These are phyloP conservation scores for Blera fallax DNA, from an alignment of 2,888 invertebrate genomes.

Conservation along the genomic window DNA sequence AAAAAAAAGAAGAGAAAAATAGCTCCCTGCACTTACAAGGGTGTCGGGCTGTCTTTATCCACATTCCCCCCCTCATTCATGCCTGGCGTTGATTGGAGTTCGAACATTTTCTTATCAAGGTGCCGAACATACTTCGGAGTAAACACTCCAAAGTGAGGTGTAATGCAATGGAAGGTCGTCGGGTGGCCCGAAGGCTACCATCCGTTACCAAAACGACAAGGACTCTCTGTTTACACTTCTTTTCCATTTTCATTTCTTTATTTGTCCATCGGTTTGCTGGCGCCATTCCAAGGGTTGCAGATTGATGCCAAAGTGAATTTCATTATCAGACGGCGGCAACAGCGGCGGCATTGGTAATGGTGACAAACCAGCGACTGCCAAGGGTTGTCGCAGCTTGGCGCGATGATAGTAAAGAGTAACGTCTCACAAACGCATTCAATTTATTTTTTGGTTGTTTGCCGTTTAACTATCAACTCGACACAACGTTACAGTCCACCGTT, in stretches of 20 bases:
- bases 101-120: conserved; percentile 34
- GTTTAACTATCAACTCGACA: conserved; percentile 67
- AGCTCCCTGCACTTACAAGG: neutral
- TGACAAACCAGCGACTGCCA: conserved; percentile 37
- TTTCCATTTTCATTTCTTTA: conserved; percentile 58
- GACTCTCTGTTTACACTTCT: conserved; percentile 43
- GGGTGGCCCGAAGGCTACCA: conserved; percentile 29
- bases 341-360: neutral
- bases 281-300: conserved; percentile 67
- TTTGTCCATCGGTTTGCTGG: conserved; percentile 63
- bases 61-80: neutral
- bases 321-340: conserved; percentile 67
- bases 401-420: conserved; percentile 55
- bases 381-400: conserved; percentile 48
- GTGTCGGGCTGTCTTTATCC: neutral
- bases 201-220: neutral
- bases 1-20: neutral
- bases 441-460: conserved; percentile 68
- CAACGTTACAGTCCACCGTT: conserved; percentile 69
- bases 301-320: conserved; percentile 72
- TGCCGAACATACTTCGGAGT: conserved; percentile 34
- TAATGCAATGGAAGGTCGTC: conserved; percentile 1
- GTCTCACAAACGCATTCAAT: conserved; percentile 67
- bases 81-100: conserved; percentile 21
- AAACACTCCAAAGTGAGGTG: conserved; percentile 40